phyloP scores from a whole-genome alignment of 2,113 vertebrate species.

The Ameiurus melas region DNA sequence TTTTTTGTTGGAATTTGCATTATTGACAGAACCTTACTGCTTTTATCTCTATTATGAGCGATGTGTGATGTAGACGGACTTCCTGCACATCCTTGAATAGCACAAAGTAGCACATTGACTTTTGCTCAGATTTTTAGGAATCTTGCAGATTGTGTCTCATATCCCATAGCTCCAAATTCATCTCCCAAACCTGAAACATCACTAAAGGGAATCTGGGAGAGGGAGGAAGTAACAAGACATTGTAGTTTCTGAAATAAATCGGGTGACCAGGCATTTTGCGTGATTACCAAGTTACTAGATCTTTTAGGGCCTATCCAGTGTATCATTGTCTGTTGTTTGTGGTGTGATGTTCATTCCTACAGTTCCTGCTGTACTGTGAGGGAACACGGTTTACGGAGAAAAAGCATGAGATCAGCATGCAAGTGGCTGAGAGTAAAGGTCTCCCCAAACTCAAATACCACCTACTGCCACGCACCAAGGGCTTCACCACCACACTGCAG shows the following conservation, averaged over 20 bases:
- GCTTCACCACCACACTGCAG: conserved; percentile 94
- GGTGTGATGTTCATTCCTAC: conserved; percentile 35
- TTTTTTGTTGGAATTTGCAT: not conserved
- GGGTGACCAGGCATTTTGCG: not conserved
- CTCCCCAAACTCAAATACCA: conserved; percentile 93
- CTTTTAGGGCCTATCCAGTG: not conserved
- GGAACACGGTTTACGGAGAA: conserved; percentile 96
- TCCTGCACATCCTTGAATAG: not conserved
- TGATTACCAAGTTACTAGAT: not conserved
- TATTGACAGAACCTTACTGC: not conserved
- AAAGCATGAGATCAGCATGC: conserved; percentile 97
- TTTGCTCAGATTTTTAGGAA: not conserved
- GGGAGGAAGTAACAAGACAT: not conserved
- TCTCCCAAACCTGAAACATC: not conserved
- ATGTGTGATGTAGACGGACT: not conserved
- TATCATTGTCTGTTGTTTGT: conserved; percentile 23
- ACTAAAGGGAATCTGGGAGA: not conserved
- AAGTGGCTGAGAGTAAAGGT: conserved; percentile 93
- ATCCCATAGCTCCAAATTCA: not conserved
- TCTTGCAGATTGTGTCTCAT: not conserved
- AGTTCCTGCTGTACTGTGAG: conserved; percentile 97
- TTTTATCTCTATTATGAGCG: not conserved
- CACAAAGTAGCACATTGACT: not conserved
- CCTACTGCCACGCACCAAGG: conserved; percentile 93
- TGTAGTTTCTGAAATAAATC: not conserved